Evolutionary conservation across 2,113 vertebrate genomes (phyloP).

Genomic region (Gobius niger): DNA sequence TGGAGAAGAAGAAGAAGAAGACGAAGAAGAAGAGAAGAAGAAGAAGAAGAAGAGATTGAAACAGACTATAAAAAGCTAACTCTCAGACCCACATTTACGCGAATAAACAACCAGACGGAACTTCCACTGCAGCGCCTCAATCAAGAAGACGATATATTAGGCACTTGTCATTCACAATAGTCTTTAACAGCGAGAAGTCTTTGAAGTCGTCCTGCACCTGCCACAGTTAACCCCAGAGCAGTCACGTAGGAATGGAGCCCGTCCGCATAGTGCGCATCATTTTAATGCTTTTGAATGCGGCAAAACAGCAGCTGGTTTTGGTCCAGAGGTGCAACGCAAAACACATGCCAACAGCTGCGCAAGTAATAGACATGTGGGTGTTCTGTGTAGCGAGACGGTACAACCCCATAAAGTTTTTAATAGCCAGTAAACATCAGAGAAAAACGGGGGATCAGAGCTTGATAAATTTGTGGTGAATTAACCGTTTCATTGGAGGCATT

Average conservation of each 20-base stretch:
- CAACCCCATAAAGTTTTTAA: slow-evolving; percentile 39
- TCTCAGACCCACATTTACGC: not conserved
- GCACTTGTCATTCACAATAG: slow-evolving; percentile 13
- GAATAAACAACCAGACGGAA: not conserved
- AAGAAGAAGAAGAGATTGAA: too few relatives aligned
- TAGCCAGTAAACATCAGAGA: slow-evolving; percentile 44
- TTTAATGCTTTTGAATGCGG: slow-evolving; percentile 19
- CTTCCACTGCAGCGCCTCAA: not conserved
- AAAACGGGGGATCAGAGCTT: slow-evolving; percentile 27
- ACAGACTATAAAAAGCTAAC: not conserved
- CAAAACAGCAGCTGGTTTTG: slow-evolving; percentile 8
- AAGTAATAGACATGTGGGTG: not conserved
- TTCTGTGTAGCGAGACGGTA: not conserved
- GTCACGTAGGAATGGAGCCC: slow-evolving; percentile 18
- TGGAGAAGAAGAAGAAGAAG: too few relatives aligned
- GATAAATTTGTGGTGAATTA: slow-evolving; percentile 25
- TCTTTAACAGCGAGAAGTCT: slow-evolving; percentile 29
- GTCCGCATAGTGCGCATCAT: not conserved
- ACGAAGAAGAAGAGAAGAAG: too few relatives aligned
- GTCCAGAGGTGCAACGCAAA: not conserved
- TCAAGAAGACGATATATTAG: slow-evolving; percentile 1
- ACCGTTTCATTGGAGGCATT: slow-evolving; percentile 14
- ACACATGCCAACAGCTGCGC: slow-evolving; percentile 6
- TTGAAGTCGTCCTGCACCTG: slow-evolving; percentile 33
- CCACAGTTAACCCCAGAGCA: slow-evolving; percentile 30